These are phyloP conservation scores for Gryon sp. DNA, from an alignment of 1,140 invertebrate genomes.

Conservation along the genomic window DNA sequence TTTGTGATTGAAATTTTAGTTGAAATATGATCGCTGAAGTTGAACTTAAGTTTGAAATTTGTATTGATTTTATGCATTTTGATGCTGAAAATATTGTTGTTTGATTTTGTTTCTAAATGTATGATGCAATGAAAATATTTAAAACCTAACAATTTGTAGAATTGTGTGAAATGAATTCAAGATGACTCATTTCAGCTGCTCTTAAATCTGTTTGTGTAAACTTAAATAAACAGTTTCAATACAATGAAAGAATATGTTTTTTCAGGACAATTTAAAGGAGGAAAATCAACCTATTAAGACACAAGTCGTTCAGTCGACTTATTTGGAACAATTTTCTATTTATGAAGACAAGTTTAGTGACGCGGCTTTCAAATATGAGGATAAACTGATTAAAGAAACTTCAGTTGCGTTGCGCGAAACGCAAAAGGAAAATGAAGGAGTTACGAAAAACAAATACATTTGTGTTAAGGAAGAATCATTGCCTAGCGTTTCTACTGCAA, in stretches of 20 bases:
- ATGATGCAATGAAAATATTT: too few relatives aligned
- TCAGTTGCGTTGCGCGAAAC: slow-evolving; percentile 71
- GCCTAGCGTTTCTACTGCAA: slow-evolving; percentile 62
- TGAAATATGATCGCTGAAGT: too few relatives aligned
- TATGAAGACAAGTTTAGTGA: slow-evolving; percentile 74
- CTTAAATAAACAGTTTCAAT: too few relatives aligned
- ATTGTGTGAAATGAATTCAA: too few relatives aligned
- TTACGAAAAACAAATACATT: neutral
- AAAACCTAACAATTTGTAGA: too few relatives aligned
- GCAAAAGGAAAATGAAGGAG: slow-evolving; percentile 53
- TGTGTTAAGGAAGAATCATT: slow-evolving; percentile 72
- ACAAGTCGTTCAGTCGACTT: slow-evolving; percentile 64
- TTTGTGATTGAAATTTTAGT: too few relatives aligned
- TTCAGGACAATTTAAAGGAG: slow-evolving; percentile 75
- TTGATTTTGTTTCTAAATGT: too few relatives aligned
- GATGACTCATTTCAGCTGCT: too few relatives aligned
- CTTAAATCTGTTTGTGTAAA: too few relatives aligned
- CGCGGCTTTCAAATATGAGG: slow-evolving; percentile 84
- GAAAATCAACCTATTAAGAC: slow-evolving; percentile 75
- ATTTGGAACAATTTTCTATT: slow-evolving; percentile 81
- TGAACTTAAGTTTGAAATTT: too few relatives aligned
- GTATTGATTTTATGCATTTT: too few relatives aligned
- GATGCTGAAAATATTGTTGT: too few relatives aligned
- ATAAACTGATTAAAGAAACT: slow-evolving; percentile 81
- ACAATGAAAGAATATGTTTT: slow-evolving; percentile 2